Evolutionary conservation across 1,140 invertebrate species (phyloP), one percentile per base, ranked within the genome.

Genomic region (Pantala flavescens): DNA sequence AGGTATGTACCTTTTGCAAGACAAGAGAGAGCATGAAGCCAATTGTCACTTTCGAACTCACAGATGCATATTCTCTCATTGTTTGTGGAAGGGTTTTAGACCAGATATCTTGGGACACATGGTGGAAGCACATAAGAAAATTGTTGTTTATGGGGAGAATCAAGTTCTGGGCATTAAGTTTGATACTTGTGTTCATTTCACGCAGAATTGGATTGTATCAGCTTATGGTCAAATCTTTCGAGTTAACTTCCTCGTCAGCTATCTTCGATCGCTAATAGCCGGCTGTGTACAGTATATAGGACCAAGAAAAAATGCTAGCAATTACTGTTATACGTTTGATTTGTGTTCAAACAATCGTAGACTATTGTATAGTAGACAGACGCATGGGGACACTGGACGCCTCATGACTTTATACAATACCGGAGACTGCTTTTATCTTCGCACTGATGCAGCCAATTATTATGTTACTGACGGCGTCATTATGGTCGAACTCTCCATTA

Each of bases 1-100:
- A 10, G 75, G 72, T n/a, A 76, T 55, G 43, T 73, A 71, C 43
- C 49, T 75, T 28, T 55, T 79, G 70, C 21, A 74, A 19, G 76
- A 77, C 63, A 80, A 80, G 75, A 71, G 72, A 16, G n/a, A 74
- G 14, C 79, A 80, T 24, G 79, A 80, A 73, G 42, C 73, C 24
- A 76, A 76, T 71, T 80, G 79, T 73, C 75, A 74, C 16, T 79
- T 75, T 70, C 76, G 78, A 19, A 75, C 76, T 21, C 79, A 79
- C 70, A 72, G 71, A 23, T 80, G 79, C 73, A 76, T 80, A 63
- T 73, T 78, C 23, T 72, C 72, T 2, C 23, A 73, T 36, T 80
- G 79, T 74, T 23, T 71, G 43, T 80, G 79, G 79, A 76, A 76
- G 36, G 79, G 79, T 10, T 77, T 76, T 55, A 74, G 78, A 63